Base-by-base conservation (phyloP, 2,113 vertebrate species). In the Nannobrachium achirus region DNA sequence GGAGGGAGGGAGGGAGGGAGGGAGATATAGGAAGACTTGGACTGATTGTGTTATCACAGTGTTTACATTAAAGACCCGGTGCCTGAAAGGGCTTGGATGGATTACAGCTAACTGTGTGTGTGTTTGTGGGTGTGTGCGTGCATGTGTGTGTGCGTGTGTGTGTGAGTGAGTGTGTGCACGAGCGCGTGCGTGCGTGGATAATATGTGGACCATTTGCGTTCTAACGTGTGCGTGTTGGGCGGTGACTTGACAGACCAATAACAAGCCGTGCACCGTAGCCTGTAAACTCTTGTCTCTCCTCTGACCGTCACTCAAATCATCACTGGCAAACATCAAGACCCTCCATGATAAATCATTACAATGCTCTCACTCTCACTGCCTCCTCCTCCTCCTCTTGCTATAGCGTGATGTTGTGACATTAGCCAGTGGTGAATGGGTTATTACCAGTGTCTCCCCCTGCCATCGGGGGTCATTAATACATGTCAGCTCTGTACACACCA, bases 401-500 rank as follows among this genome's bases (percentile, higher is more conserved):
- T n/a, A n/a, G n/a, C n/a, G 25, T 33, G 25, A 5, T 33, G 25
- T 3, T 33, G 25, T 33, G 6, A 2, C 25, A 33, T 51, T 63
- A 68, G 75, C 44, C 71, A 59, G 8, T 58, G 63, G 55, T 76
- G 78, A 75, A 69, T 13, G 71, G 74, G 76, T 88, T 88, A 87
- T 88, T 87, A 86, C 82, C 68, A 52, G 80, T 67, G 66, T 86
- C 71, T 59, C 77, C 64, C 75, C 81, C 82, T 88, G 83, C 79
- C 86, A 46, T 61, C 56, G 18, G 75, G 69, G 52, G 66, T 80
- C 57, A 66, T 93, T 90, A 89, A 88, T 91, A 82, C 84, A 89
- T 79, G 66, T 90, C 90, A 86, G 83, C 71, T 45, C 79, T 83
- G 2, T 64, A 78, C 90, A 92, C 87, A 84, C 92, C 89, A 78